Evolutionary conservation across 2,888 invertebrate species (phyloP).

Genomic region (Geotrupes spiniger): DNA sequence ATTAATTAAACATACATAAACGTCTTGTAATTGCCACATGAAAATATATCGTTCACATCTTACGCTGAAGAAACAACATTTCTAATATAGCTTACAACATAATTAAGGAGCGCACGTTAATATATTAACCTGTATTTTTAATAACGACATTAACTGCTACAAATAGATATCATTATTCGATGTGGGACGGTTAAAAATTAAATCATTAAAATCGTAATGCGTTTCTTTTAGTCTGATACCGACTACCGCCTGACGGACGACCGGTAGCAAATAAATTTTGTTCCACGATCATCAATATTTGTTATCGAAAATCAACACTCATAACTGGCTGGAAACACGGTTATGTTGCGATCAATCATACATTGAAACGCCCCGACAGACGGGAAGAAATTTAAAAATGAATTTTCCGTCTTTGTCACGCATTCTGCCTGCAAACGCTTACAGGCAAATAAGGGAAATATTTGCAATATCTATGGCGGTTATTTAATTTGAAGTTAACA

Average conservation of each 20-base stretch:
- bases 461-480: no score
- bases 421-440: no score
- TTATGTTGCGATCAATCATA: conserved; percentile 10
- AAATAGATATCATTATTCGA: conserved; percentile 12
- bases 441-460: no score
- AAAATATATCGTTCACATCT: conserved; percentile 1
- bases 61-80: conserved; percentile 8
- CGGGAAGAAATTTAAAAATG: no score
- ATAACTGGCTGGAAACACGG: conserved; percentile 2
- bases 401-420: no score
- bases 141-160: conserved; percentile 12
- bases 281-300: conserved; percentile 14
- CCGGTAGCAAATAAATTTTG: conserved; percentile 15
- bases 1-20: conserved; percentile 13
- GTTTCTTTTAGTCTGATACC: conserved; percentile 11
- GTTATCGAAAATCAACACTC: conserved; percentile 13
- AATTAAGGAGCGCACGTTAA: conserved; percentile 13
- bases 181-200: conserved; percentile 17
- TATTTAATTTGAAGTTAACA: no score
- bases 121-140: conserved; percentile 12
- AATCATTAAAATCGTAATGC: conserved; percentile 16
- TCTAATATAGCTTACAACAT: conserved; percentile 7
- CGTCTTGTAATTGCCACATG: conserved; percentile 8
- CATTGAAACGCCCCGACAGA: neutral
- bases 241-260: neutral